phyloP scores from a whole-genome alignment of 1,140 invertebrate species.

The Hyposmocoma kahamanoa region DNA sequence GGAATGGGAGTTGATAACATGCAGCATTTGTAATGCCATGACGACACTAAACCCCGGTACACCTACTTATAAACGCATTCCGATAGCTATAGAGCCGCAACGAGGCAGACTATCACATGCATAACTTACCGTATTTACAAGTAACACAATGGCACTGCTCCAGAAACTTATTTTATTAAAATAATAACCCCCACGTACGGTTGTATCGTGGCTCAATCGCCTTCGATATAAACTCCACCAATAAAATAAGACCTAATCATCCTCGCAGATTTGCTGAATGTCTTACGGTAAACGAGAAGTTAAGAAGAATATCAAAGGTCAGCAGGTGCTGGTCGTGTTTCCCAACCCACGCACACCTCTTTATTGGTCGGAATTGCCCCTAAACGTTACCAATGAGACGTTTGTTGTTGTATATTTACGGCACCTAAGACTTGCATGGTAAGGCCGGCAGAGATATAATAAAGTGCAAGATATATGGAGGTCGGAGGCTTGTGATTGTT shows the following conservation, averaged over 20 bases:
- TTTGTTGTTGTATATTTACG: constrained; percentile 62
- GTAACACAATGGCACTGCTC: constrained; percentile 17
- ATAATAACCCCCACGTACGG: constrained; percentile 46
- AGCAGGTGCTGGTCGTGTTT: constrained; percentile 31
- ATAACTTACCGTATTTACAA: constrained; percentile 1
- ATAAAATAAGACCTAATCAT: constrained; percentile 18
- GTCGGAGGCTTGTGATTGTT: constrained; percentile 21
- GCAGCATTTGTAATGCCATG: too few species aligned
- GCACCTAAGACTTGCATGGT: constrained; percentile 41
- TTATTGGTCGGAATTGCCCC: constrained; percentile 64
- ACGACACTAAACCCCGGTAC: too few species aligned
- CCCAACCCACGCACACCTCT: constrained; percentile 49
- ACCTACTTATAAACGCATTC: too few species aligned
- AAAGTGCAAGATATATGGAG: constrained; percentile 44
- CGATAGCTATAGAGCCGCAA: too few species aligned
- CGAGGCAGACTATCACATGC: background rate
- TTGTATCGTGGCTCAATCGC: constrained; percentile 36
- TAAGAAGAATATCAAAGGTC: constrained; percentile 16
- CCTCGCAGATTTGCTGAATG: background rate
- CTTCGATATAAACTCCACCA: constrained; percentile 30
- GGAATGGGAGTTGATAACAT: too few species aligned
- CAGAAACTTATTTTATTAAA: constrained; percentile 42
- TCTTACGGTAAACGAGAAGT: too few species aligned
- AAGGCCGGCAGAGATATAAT: constrained; percentile 34
- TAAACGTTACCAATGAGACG: constrained; percentile 66